These are phyloP conservation scores for Ardeotis arabs DNA, from an alignment of 2,113 vertebrate genomes.

Conservation along the genomic window DNA sequence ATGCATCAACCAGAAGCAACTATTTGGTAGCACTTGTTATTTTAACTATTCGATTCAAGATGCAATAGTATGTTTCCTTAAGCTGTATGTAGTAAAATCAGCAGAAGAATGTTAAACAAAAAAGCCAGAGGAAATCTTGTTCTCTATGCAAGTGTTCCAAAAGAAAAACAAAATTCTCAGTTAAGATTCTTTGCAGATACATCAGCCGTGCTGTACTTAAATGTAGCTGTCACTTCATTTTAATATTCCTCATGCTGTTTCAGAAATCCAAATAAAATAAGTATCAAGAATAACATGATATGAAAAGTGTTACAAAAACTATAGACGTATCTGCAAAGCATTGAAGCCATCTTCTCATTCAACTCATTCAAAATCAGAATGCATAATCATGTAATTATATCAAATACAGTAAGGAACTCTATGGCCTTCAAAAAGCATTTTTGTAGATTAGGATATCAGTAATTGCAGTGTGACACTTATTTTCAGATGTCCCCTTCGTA, in stretches of 20 bases:
- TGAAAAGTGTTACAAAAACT: conserved; percentile 19
- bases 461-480: background rate
- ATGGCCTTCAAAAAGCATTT: background rate
- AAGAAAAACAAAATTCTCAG: background rate
- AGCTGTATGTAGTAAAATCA: background rate
- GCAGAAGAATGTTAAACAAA: background rate
- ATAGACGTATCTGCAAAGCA: background rate
- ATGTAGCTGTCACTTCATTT: background rate
- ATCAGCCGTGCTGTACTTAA: background rate
- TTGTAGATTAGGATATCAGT: background rate
- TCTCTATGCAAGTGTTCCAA: background rate
- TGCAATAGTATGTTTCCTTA: background rate
- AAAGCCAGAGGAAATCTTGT: background rate
- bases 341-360: background rate
- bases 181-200: conserved; percentile 1
- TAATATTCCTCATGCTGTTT: background rate
- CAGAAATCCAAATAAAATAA: conserved; percentile 6
- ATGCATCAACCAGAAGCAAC: background rate
- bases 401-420: background rate
- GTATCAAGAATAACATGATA: background rate
- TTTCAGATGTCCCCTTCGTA: background rate
- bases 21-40: background rate
- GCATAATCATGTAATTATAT: background rate
- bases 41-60: background rate
- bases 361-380: conserved; percentile 21